Conservation (phyloP, 2,797 vertebrate species). For the Stomatorhinus walkeri region DNA sequence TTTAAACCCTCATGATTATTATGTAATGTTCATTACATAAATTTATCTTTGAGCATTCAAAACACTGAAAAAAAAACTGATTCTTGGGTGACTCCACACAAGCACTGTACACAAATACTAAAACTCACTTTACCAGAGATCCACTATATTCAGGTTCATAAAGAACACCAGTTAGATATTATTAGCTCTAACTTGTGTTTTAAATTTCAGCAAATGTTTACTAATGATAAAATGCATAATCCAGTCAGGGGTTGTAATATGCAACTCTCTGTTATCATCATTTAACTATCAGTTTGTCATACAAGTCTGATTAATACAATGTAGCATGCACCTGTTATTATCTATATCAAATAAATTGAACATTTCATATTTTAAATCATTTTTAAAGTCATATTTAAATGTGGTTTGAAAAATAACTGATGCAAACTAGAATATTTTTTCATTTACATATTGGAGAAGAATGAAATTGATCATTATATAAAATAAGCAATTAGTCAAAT, state of each 20-base stretch:
- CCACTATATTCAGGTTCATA: neutral
- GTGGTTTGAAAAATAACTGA: neutral
- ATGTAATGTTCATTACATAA: neutral
- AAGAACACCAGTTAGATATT: neutral
- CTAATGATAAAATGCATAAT: neutral
- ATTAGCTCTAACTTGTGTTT: neutral
- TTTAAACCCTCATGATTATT: neutral
- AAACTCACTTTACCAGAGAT: neutral
- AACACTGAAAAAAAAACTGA: neutral
- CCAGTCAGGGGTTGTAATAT: neutral
- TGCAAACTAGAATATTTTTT: neutral
- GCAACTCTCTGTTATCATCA: neutral
- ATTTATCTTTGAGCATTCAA: neutral
- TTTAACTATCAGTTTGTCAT: neutral
- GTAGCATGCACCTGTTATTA: neutral
- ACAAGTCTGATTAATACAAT: neutral
- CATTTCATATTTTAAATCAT: neutral
- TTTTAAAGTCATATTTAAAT: neutral
- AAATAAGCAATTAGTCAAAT: neutral
- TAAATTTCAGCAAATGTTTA: neutral
- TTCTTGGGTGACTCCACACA: too few relatives aligned
- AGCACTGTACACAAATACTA: neutral
- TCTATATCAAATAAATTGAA: neutral
- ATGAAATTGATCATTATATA: neutral
- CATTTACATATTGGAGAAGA: neutral